Evolutionary conservation across 2,113 vertebrate species (phyloP), one percentile per base, ranked within the genome.

Genomic region (Aix galericulata): DNA sequence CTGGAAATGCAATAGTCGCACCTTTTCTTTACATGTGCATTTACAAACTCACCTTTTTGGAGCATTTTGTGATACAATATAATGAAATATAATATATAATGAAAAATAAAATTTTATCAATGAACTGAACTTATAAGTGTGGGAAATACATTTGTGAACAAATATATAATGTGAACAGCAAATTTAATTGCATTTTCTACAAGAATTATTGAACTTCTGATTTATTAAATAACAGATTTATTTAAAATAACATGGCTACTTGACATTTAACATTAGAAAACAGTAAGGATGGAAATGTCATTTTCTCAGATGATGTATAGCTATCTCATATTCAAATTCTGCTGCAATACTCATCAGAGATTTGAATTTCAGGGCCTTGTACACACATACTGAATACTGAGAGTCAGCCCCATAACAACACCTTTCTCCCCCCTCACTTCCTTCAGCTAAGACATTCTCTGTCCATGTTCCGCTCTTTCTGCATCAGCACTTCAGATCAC

Each of bases 221-320:
- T 40, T 40, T 40, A 40, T 40, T 40, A 40, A 40, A 40, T 60
- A 91, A 69, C 18, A 84, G 27, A 55, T 82, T 75, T 82, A 59
- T 87, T 92, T 95, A 79, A 80, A 86, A 92, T 96, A 74, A 69
- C 13, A 62, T 82, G 59, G n/a, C 25, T 85, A 86, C 23, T 46
- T 52, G 42, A 74, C 26, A 78, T 82, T 46, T 58, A 82, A 85
- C 60, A 60, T 2, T 46, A 64, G 83, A 77, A 96, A 89, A 69
- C 17, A 77, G 9, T 63, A 90, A 81, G 48, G n/a, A 64, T 60
- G 52, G 17, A 77, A 95, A 93, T 77, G 71, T 74, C 22, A 85
- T 86, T 96, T 95, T 69, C 42, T 84, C 75, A 77, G 60, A 34
- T 69, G 29, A 84, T 83, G 73, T 3, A 73, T 17, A 82, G 40